Evolutionary conservation across 2,888 invertebrate species (phyloP).

Genomic region (Tetramorium bicarinatum): DNA sequence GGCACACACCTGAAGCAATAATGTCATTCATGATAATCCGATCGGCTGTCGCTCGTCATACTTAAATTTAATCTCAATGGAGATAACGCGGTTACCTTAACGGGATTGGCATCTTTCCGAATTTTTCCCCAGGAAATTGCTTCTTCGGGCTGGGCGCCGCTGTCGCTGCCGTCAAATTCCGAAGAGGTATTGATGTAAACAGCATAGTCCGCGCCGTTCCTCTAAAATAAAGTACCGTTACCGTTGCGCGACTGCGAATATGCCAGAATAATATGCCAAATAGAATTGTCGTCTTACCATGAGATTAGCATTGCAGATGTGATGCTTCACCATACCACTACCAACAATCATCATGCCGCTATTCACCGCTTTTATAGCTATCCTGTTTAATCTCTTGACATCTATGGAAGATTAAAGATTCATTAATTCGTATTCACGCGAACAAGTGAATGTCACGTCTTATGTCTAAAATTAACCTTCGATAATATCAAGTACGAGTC

Average conservation of each 20-base stretch:
- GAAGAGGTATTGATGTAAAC: conserved; percentile 98
- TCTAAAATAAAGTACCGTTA: conserved; percentile 85
- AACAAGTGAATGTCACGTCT: neutral
- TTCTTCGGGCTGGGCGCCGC: conserved; percentile 99
- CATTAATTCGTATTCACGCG: neutral
- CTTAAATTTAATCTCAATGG: conserved; percentile 10
- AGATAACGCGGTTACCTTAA: conserved; percentile 89
- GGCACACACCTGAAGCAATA: conserved; percentile 91
- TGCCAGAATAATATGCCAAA: neutral
- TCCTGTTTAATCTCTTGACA: conserved; percentile 95
- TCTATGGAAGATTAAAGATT: conserved; percentile 87
- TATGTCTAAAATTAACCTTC: conserved; percentile 88
- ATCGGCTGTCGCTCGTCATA: neutral
- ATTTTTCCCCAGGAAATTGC: conserved; percentile 99
- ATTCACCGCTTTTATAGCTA: conserved; percentile 96
- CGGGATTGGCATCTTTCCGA: conserved; percentile 93
- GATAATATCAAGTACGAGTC: conserved; percentile 96
- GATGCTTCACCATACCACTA: conserved; percentile 99
- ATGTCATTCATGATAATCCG: neutral
- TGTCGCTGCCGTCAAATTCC: conserved; percentile 99
- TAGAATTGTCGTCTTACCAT: conserved; percentile 89
- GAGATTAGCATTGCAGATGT: conserved; percentile 99
- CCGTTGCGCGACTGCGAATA: neutral
- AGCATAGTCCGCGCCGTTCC: conserved; percentile 98
- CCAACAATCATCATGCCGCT: conserved; percentile 99